Conservation (phyloP, 2,113 vertebrate species). For the Perca fluviatilis region DNA sequence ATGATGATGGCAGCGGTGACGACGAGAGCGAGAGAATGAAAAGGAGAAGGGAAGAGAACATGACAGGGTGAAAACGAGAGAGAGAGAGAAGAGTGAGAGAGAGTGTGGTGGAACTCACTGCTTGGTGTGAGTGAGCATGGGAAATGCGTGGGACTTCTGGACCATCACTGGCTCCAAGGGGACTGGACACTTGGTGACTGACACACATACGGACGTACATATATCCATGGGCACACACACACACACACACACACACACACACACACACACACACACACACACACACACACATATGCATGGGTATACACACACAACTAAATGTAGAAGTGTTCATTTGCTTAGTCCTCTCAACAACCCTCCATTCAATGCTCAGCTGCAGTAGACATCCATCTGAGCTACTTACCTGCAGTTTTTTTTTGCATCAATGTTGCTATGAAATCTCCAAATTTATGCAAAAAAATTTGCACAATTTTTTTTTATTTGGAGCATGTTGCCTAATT, state of each 20-base stretch:
- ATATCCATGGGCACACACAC: constrained; percentile 16
- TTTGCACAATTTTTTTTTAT: background rate
- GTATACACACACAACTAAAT: constrained; percentile 15
- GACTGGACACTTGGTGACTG: constrained; percentile 65
- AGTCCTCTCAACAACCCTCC: background rate
- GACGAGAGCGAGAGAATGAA: constrained; percentile 57
- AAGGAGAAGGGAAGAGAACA: constrained; percentile 68
- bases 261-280: constrained; percentile 19
- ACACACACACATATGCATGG: constrained; percentile 6
- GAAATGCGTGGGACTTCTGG: constrained; percentile 85
- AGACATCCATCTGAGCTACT: constrained; percentile 1
- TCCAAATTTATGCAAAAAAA: background rate
- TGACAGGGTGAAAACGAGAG: constrained; percentile 64
- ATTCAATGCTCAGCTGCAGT: constrained; percentile 6
- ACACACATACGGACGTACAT: constrained; percentile 23
- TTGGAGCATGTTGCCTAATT: background rate
- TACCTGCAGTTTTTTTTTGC: background rate
- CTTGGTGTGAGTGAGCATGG: constrained; percentile 84
- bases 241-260: constrained; percentile 22
- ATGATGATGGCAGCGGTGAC: constrained; percentile 60
- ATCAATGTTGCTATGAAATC: background rate
- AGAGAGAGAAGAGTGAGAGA: constrained; percentile 28
- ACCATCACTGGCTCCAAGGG: constrained; percentile 69
- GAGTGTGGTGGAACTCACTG: constrained; percentile 78
- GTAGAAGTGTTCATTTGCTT: constrained; percentile 2